A percentile compares a stretch with the other conserved stretches of the same genome.
These are phyloP conservation scores for Machimus atricapillus DNA, from an alignment of 2,888 invertebrate genomes.

Conservation along the genomic window DNA sequence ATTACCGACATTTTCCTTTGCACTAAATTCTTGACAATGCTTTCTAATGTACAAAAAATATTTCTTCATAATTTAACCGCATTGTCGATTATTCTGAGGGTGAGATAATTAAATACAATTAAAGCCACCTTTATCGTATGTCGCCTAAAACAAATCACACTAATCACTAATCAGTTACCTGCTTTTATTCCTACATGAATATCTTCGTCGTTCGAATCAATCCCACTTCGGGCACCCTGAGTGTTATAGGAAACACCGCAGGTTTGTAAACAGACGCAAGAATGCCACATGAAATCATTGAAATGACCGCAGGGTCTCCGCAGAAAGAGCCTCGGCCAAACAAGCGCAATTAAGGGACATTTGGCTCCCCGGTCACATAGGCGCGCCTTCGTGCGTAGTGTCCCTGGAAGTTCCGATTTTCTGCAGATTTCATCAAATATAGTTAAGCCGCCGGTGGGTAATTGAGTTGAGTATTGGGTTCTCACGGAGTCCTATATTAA, in stretches of 20 bases:
- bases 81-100: not conserved
- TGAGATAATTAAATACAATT: not conserved
- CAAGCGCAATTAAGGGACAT: not conserved
- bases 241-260: not conserved
- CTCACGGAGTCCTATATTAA: not conserved
- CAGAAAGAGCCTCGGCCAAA: not conserved
- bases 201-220: not conserved
- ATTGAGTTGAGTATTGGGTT: not conserved
- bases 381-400: not conserved
- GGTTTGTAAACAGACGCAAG: not conserved
- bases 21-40: no score
- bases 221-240: not conserved
- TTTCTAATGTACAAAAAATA: not conserved
- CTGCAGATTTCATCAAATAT: not conserved
- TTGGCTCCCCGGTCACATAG: not conserved
- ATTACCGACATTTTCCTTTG: no score
- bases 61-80: not conserved
- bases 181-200: not conserved
- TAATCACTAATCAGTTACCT: not conserved
- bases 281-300: not conserved
- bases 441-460: not conserved
- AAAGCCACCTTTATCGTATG: not conserved
- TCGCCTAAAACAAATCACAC: not conserved
- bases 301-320: not conserved
- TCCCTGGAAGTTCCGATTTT: not conserved